Evolutionary conservation across 2,888 invertebrate genomes (phyloP).

Genomic region (Hypselothyrea guttata): DNA sequence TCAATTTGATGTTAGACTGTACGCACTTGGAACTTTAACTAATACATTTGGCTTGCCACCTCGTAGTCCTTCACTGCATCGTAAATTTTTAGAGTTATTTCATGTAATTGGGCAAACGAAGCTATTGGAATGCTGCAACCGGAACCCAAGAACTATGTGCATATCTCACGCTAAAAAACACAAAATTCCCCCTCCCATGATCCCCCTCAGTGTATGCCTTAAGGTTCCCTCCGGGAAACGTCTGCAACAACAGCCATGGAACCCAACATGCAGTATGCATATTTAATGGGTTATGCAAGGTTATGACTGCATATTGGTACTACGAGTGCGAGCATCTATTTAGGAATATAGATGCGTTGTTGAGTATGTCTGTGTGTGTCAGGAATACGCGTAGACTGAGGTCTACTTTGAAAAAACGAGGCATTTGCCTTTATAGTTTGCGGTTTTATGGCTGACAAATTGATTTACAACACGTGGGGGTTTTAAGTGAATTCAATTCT

Average conservation of each 20-base stretch:
- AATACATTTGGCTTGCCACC: conserved; percentile 47
- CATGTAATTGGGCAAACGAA: conserved; percentile 69
- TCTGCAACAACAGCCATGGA: not conserved
- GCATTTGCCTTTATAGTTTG: too few relatives aligned
- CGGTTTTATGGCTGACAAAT: too few relatives aligned
- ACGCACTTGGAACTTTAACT: conserved; percentile 40
- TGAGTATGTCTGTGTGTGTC: too few relatives aligned
- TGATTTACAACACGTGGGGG: too few relatives aligned
- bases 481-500: too few relatives aligned
- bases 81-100: conserved; percentile 69
- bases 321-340: not conserved
- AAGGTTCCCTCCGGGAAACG: conserved; percentile 8
- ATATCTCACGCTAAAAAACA: conserved; percentile 20
- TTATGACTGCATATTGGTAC: conserved; percentile 2
- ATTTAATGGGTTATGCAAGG: conserved; percentile 30
- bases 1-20: conserved; percentile 38
- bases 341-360: too few relatives aligned
- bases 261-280: conserved; percentile 35
- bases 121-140: conserved; percentile 52
- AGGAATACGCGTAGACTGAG: too few relatives aligned
- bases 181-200: conserved; percentile 22
- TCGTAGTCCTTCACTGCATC: conserved; percentile 41
- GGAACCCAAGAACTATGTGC: not conserved
- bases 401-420: too few relatives aligned
- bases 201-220: not conserved